These are phyloP conservation scores for Drosophila percnosoma DNA, from an alignment of 2,888 invertebrate genomes.

Conservation along the genomic window DNA sequence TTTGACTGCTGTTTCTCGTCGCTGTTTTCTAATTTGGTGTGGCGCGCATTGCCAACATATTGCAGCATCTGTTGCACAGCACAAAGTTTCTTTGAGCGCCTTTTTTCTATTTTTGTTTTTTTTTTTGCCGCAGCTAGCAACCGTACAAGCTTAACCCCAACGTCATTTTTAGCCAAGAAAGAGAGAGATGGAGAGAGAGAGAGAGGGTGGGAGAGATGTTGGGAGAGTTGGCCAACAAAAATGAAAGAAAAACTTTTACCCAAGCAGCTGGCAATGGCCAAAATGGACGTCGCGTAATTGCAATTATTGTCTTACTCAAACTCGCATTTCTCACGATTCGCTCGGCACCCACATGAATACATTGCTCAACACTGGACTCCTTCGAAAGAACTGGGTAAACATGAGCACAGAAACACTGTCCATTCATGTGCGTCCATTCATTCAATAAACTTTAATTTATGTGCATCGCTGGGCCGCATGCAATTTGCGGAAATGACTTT, in stretches of 20 bases:
- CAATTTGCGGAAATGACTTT: constrained; percentile 77
- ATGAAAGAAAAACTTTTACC: constrained; percentile 19
- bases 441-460: constrained; percentile 73
- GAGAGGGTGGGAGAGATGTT: no score
- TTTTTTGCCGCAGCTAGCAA: constrained; percentile 28
- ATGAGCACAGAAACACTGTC: neutral
- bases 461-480: constrained; percentile 42
- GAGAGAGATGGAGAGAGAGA: neutral
- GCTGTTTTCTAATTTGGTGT: constrained; percentile 59
- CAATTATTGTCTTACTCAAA: constrained; percentile 74
- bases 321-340: constrained; percentile 44
- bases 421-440: constrained; percentile 22
- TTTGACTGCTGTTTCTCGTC: constrained; percentile 23
- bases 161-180: constrained; percentile 50
- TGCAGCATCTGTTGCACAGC: constrained; percentile 76
- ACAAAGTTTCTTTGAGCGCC: constrained; percentile 55
- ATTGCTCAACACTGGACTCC: constrained; percentile 17
- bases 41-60: constrained; percentile 60
- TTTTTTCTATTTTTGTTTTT: neutral
- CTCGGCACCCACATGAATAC: neutral
- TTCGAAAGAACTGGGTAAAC: neutral
- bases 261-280: constrained; percentile 49
- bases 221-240: neutral
- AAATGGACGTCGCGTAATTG: constrained; percentile 68
- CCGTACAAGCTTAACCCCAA: constrained; percentile 58